phyloP scores from a whole-genome alignment of 2,888 invertebrate genomes.

The Aproaerema taeniolella region DNA sequence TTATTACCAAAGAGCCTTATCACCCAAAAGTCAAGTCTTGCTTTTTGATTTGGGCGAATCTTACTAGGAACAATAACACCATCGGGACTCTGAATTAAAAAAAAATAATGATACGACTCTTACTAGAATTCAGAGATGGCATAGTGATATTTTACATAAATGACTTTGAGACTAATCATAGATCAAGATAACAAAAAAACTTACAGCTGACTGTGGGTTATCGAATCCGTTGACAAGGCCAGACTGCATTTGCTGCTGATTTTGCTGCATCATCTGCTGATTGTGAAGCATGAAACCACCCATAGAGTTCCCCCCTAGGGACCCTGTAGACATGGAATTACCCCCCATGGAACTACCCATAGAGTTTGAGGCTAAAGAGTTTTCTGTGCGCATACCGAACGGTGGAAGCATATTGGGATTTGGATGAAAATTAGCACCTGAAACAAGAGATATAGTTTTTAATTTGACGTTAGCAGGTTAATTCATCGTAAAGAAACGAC shows the following conservation, averaged over 20 bases:
- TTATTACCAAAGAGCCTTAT: no score
- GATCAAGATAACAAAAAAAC: no score
- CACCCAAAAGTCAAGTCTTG: no score
- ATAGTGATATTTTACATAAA: no score
- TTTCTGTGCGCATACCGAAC: conserved; percentile 72
- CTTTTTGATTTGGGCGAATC: no score
- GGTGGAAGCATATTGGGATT: conserved; percentile 70
- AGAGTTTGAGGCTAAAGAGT: conserved; percentile 32
- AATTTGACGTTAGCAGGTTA: no score
- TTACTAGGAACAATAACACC: no score
- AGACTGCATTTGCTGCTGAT: conserved; percentile 30
- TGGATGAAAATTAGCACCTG: conserved; percentile 74
- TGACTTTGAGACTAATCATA: no score
- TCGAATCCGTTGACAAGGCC: conserved; percentile 61
- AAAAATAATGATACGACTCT: no score
- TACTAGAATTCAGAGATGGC: no score
- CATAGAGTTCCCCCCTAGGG: conserved; percentile 20
- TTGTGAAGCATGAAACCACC: conserved; percentile 50
- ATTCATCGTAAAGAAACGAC: no score
- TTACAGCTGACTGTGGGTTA: conserved; percentile 49
- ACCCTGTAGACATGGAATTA: conserved; percentile 12
- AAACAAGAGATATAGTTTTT: conserved; percentile 16
- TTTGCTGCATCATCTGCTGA: conserved; percentile 44
- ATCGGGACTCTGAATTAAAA: no score
- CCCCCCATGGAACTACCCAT: conserved; percentile 21